Percentiles rank a stretch among this genome's conserved stretches.
Evolutionary conservation across 2,797 vertebrate species (phyloP).

Genomic region (Galago senegalensis): DNA sequence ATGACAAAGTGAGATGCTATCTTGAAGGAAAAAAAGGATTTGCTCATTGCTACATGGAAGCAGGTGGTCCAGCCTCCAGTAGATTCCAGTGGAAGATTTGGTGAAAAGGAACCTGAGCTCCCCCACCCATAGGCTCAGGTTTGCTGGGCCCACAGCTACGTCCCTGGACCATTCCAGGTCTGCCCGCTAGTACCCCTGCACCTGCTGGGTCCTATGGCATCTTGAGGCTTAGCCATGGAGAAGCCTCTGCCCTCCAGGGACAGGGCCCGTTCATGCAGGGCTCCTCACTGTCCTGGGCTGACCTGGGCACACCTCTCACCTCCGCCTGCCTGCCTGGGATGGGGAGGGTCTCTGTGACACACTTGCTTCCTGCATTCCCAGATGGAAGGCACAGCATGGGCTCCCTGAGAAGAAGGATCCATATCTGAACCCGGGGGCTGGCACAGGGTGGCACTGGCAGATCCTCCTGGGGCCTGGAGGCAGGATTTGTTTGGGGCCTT

Average conservation of each 20-base stretch:
- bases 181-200: accelerated
- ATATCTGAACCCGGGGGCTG: accelerated
- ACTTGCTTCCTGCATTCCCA: accelerated
- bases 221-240: accelerated
- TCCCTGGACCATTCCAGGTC: accelerated
- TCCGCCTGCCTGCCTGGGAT: accelerated
- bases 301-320: too few species aligned
- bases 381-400: neutral
- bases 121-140: neutral
- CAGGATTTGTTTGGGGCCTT: neutral
- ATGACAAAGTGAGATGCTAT: too few species aligned
- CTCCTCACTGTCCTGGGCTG: accelerated
- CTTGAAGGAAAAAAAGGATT: neutral
- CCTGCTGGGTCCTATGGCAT: accelerated
- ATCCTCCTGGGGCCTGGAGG: neutral
- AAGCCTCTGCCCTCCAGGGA: accelerated
- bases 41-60: neutral
- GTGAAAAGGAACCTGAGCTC: too few species aligned
- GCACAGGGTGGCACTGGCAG: too few species aligned
- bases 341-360: too few species aligned
- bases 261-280: neutral
- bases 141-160: accelerated
- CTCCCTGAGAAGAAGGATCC: neutral
- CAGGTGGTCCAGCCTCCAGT: neutral
- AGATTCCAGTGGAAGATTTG: neutral